A percentile compares a stretch with the other conserved stretches of the same genome.
Conservation (phyloP, 2,888 invertebrate genomes). For the Lomographa bimaculata region DNA sequence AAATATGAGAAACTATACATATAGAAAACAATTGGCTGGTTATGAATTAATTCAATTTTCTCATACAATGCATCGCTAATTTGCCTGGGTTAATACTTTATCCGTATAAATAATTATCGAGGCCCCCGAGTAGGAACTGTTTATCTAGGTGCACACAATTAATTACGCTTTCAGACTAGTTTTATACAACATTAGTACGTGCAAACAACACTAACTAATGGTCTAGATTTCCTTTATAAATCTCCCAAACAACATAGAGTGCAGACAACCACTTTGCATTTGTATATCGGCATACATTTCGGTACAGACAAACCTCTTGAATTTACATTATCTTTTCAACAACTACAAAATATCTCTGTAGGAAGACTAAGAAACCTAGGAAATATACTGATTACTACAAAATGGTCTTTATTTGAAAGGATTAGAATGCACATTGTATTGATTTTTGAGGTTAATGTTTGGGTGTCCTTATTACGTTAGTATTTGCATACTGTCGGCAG, state of each 20-base stretch:
- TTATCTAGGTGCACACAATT: neutral
- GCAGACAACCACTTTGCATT: slow-evolving; percentile 17
- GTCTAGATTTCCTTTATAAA: slow-evolving; percentile 30
- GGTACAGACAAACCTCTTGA: slow-evolving; percentile 15
- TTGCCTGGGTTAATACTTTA: too few relatives aligned
- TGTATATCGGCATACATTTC: slow-evolving; percentile 15
- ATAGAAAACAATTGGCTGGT: too few relatives aligned
- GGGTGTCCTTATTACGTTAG: slow-evolving; percentile 1
- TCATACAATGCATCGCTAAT: too few relatives aligned
- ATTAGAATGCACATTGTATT: slow-evolving; percentile 1
- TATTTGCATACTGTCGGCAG: slow-evolving; percentile 35
- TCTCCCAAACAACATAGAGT: slow-evolving; percentile 9
- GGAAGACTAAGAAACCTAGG: slow-evolving; percentile 6
- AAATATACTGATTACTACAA: too few relatives aligned
- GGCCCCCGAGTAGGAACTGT: too few relatives aligned
- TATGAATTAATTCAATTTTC: too few relatives aligned
- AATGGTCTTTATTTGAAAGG: neutral
- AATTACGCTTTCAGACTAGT: slow-evolving; percentile 8
- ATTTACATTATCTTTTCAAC: slow-evolving; percentile 21
- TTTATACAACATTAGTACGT: slow-evolving; percentile 3
- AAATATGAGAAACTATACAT: too few relatives aligned
- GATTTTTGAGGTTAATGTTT: neutral
- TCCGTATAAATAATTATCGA: too few relatives aligned
- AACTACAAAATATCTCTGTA: slow-evolving; percentile 17
- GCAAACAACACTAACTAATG: slow-evolving; percentile 19